A percentile compares a stretch with the other conserved stretches of the same genome.
Conservation (phyloP, 2,113 vertebrate genomes). For the Varanus salvator region DNA sequence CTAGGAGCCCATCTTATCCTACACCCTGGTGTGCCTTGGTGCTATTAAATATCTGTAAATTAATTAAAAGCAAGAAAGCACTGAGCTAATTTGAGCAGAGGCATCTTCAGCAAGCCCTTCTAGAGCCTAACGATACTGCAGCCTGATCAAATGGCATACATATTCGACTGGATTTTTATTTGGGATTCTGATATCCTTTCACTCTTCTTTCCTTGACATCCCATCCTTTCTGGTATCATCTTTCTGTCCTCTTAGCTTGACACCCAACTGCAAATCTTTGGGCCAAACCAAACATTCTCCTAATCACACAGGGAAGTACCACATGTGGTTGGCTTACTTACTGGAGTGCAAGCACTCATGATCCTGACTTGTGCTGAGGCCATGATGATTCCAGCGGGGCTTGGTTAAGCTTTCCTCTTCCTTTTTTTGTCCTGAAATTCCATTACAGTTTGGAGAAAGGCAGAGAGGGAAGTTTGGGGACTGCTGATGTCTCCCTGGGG, state of each 20-base stretch:
- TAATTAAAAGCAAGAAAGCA: constrained; percentile 12
- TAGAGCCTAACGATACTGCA: constrained; percentile 34
- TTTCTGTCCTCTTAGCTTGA: neutral
- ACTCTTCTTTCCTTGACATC: no score
- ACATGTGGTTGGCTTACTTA: neutral
- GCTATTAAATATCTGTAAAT: constrained; percentile 66
- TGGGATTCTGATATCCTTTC: neutral
- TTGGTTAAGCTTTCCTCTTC: no score
- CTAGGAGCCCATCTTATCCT: neutral
- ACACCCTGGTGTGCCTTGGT: constrained; percentile 9
- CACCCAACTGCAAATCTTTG: neutral
- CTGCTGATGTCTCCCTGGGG: neutral
- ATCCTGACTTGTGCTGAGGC: no score
- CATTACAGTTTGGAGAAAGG: neutral
- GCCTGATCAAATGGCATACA: neutral
- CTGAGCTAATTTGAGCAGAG: constrained; percentile 47
- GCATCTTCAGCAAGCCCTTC: constrained; percentile 12
- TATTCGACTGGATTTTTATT: constrained; percentile 17
- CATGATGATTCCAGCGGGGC: no score
- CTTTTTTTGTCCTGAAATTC: no score
- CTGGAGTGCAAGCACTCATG: neutral
- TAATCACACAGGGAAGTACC: neutral
- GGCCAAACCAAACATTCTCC: neutral
- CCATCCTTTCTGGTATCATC: neutral
- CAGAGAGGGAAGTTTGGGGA: neutral